Percentiles rank a stretch among this genome's conserved stretches.
Conservation (phyloP, 2,888 invertebrate genomes). For the Lathronympha strigana region DNA sequence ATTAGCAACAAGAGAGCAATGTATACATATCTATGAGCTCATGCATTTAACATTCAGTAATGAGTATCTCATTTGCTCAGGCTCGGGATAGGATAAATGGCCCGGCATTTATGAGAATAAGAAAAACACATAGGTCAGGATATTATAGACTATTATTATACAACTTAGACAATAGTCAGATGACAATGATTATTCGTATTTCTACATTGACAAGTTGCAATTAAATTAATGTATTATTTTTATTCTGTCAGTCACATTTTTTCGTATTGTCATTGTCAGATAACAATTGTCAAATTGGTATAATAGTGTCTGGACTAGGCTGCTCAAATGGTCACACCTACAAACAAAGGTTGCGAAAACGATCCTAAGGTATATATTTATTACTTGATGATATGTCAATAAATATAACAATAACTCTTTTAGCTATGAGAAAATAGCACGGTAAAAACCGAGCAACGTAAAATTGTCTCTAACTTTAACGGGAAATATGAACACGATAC, state of each 20-base stretch:
- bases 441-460: conserved; percentile 18
- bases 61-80: conserved; percentile 4
- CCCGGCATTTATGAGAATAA: no score
- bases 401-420: conserved; percentile 59
- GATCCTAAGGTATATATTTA: conserved; percentile 44
- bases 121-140: no score
- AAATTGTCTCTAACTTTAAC: not conserved
- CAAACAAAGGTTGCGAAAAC: conserved; percentile 32
- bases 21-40: conserved; percentile 29
- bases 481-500: conserved; percentile 15
- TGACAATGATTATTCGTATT: not conserved
- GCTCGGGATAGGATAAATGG: not conserved
- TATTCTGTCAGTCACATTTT: not conserved
- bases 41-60: conserved; percentile 26
- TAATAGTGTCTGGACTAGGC: not conserved
- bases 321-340: conserved; percentile 10
- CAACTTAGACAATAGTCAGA: not conserved
- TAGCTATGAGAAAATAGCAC: conserved; percentile 6
- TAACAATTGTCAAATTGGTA: not conserved
- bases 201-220: not conserved
- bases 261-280: not conserved
- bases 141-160: not conserved
- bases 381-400: conserved; percentile 73
- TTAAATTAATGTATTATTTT: not conserved
- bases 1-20: conserved; percentile 64